These are phyloP conservation scores for Mus spicilegus DNA, from an alignment of 2,113 vertebrate species.

Conservation along the genomic window DNA sequence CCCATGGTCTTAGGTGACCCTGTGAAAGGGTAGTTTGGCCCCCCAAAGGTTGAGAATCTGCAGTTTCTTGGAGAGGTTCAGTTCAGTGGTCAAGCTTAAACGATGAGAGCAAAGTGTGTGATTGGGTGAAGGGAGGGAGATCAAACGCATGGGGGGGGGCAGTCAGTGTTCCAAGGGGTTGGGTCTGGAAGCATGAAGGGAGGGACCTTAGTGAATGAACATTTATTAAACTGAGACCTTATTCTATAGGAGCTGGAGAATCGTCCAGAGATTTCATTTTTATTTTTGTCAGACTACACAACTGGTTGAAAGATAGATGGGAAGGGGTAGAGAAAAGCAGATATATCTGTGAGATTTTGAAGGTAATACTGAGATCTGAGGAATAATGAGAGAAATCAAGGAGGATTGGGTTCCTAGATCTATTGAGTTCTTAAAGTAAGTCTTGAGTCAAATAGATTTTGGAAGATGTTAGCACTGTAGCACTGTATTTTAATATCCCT, in stretches of 20 bases:
- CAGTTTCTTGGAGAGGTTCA: neutral
- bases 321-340: neutral
- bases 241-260: neutral
- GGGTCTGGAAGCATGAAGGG: neutral
- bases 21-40: neutral
- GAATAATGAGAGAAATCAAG: slow-evolving; percentile 8
- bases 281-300: slow-evolving; percentile 45
- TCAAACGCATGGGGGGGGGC: neutral
- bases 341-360: neutral
- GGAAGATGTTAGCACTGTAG: neutral
- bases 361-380: neutral
- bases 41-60: neutral
- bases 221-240: slow-evolving; percentile 34
- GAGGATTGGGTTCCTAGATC: slow-evolving; percentile 13
- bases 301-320: slow-evolving; percentile 18
- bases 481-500: neutral
- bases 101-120: neutral
- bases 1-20: neutral
- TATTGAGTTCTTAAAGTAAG: slow-evolving; percentile 16
- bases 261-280: slow-evolving; percentile 41
- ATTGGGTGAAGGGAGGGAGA: neutral
- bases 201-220: neutral
- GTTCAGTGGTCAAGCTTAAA: neutral
- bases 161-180: neutral
- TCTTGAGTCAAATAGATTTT: slow-evolving; percentile 1